A percentile compares a stretch with the other conserved stretches of the same genome.
Conservation (phyloP, 2,113 vertebrate genomes). For the Empidonax alnorum region DNA sequence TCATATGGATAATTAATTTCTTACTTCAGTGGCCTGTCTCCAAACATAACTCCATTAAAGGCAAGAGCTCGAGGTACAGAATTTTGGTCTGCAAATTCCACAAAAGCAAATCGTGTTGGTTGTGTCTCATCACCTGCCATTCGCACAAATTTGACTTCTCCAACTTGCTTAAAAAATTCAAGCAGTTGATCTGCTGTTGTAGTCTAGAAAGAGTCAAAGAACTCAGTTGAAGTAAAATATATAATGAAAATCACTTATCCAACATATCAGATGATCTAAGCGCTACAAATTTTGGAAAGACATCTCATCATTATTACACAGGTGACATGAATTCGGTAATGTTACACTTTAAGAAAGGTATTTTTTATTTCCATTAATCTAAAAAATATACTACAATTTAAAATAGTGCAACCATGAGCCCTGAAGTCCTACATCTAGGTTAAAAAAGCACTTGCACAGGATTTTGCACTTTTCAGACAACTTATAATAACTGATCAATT, state of each 20-base stretch:
- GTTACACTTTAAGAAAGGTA: neutral
- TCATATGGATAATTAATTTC: conserved; percentile 13
- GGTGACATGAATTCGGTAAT: neutral
- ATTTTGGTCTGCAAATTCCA: conserved; percentile 94
- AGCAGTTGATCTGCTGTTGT: conserved; percentile 94
- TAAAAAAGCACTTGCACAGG: neutral
- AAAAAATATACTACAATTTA: neutral
- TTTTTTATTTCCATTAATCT: neutral
- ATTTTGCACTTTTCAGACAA: neutral
- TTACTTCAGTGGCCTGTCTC: conserved; percentile 95
- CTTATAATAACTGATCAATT: neutral
- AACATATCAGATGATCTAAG: neutral
- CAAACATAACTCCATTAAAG: conserved; percentile 96
- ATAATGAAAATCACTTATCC: neutral
- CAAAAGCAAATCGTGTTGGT: conserved; percentile 94
- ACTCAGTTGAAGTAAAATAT: neutral
- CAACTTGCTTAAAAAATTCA: conserved; percentile 95
- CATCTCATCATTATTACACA: neutral
- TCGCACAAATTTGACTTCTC: conserved; percentile 95
- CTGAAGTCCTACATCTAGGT: neutral
- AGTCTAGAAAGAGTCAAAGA: conserved; percentile 72
- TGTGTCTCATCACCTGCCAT: conserved; percentile 98
- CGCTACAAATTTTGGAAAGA: neutral
- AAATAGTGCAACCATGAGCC: neutral
- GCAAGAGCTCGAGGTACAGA: conserved; percentile 90